These are phyloP conservation scores for Riptortus pedestris DNA, from an alignment of 1,140 invertebrate genomes.

Conservation along the genomic window DNA sequence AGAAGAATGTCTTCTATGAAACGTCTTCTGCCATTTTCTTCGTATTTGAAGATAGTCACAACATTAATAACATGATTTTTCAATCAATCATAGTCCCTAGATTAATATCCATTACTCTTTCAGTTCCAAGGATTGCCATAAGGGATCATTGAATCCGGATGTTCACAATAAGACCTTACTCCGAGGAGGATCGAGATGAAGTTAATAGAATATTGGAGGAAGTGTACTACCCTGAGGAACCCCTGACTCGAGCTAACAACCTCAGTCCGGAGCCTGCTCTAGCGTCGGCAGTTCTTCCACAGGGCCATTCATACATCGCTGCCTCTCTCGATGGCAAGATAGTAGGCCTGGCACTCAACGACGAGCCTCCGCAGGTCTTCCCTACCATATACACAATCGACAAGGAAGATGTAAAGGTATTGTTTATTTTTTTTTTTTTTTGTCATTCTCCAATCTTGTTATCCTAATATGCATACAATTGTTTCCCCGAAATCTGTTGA, in stretches of 20 bases:
- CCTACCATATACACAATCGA: constrained; percentile 20
- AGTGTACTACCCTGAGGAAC: constrained; percentile 19
- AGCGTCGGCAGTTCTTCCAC: constrained; percentile 6
- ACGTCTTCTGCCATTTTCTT: too few relatives aligned
- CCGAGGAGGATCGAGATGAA: not conserved
- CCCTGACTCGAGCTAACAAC: not conserved
- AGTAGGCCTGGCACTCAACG: constrained; percentile 14
- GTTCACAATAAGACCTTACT: constrained; percentile 4
- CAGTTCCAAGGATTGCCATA: too few relatives aligned
- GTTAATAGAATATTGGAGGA: constrained; percentile 6
- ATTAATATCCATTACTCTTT: too few relatives aligned
- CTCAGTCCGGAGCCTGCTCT: not conserved
- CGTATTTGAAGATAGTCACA: too few relatives aligned
- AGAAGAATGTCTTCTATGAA: too few relatives aligned
- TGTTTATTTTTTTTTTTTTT: not conserved
- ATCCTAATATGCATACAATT: too few relatives aligned
- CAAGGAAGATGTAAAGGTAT: constrained; percentile 20
- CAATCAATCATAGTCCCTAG: too few relatives aligned
- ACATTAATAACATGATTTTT: too few relatives aligned
- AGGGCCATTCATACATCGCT: constrained; percentile 19
- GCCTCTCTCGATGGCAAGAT: constrained; percentile 3
- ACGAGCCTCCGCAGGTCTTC: constrained; percentile 19
- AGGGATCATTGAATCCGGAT: too few relatives aligned
- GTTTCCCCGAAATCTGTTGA: too few relatives aligned
- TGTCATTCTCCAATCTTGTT: too few relatives aligned